Base-by-base conservation (phyloP, 30 jellyfish, hydroid and myxozoan genomes). In the Clytia hemisphaerica region DNA sequence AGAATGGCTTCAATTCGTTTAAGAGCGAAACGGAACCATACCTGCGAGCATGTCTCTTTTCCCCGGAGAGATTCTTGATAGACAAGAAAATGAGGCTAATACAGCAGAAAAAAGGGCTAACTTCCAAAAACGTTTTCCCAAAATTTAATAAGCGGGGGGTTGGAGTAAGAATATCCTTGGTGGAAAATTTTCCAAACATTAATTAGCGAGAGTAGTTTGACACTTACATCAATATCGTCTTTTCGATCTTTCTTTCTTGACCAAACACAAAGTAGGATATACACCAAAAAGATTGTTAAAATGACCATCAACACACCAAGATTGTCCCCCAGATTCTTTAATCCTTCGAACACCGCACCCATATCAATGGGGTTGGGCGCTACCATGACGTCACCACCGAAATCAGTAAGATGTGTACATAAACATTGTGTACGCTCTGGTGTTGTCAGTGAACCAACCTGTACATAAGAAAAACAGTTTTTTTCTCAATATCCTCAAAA, bases 291-390 rank as follows among this genome's bases (percentile, higher is more conserved):
- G 54, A 71, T 28, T 32, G 76, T 30, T 0, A 69, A 67, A 19
- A 70, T 67, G 16, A 71, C 73, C 10, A 80, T 34, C 7, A 80
- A 44, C 36, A 80, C 93, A 6, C 84, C 76, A 2, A 80, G 67
- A 34, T 80, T 80, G 79, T 80, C 93, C n/a, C 78, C 60, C 24
- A 83, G 68, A 37, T 77, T 72, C 33, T 51, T 57, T 21, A 85
- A 77, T 31, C 95, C 95, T 24, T 36, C 90, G 25, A 85, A 68
- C 35, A 76, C 95, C 44, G 71, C 71, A 72, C 64, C 92, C 32
- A 85, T 67, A 37, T 85, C 93, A 34, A 85, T 85, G 34, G 95
- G 95, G 59, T 85, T 85, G 12, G 95, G 95, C n/a, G 95, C 93
- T 31, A 77, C 71, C 61, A 85, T 31, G 67, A 85, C 67, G 28